phyloP scores from a whole-genome alignment of 2,113 vertebrate species.

The Clarias magur region DNA sequence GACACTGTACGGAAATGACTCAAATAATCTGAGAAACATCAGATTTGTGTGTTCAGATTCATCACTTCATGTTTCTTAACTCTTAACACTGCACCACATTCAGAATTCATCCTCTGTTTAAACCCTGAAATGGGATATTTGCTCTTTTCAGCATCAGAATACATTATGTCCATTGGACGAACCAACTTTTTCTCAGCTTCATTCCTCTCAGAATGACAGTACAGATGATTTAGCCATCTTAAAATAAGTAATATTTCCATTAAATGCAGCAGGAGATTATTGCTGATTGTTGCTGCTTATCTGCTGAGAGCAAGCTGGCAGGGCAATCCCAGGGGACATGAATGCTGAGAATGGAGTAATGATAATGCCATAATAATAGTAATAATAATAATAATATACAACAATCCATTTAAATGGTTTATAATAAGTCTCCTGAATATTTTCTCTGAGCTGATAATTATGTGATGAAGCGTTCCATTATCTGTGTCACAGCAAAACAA shows the following conservation, averaged over 20 bases:
- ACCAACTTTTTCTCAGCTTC: background rate
- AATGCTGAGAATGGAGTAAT: background rate
- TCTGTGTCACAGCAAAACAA: background rate
- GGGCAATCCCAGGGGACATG: background rate
- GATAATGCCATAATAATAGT: slow-evolving; percentile 1
- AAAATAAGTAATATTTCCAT: background rate
- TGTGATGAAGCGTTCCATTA: background rate
- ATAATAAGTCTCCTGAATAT: background rate
- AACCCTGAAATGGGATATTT: no score
- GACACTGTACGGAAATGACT: no score
- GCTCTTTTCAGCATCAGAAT: no score
- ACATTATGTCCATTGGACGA: no score
- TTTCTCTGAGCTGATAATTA: background rate
- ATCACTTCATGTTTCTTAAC: no score
- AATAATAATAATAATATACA: background rate
- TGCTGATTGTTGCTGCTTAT: background rate
- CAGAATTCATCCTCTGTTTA: no score
- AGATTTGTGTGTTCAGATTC: no score
- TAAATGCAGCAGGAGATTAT: background rate
- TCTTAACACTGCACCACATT: no score
- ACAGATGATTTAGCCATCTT: background rate
- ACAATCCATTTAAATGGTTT: background rate
- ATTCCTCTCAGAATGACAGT: background rate
- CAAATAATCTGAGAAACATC: no score
- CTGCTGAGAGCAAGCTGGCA: background rate